Base-by-base conservation (phyloP, 64 coral and sea anemone species). In the Catalaphyllia jardinei region DNA sequence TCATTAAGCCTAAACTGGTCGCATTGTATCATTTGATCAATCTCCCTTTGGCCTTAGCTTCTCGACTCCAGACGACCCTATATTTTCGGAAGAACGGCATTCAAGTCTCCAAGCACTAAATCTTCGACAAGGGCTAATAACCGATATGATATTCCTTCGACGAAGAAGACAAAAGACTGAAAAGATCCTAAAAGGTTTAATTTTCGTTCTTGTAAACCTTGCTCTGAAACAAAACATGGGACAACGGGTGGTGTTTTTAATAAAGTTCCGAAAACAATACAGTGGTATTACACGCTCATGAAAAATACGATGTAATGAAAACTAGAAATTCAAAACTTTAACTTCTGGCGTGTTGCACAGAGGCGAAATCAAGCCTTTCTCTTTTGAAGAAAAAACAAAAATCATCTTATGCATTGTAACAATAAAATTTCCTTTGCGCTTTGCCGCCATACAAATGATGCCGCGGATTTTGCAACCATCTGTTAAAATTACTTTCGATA, bases 371-470 rank as follows among this genome's bases (percentile, higher is more conserved):
- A 81, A 33, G 18, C n/a, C 54, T 61, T 60, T 62, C 29, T 81
- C 38, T 85, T 67, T 85, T 67, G 60, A 85, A 16, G 62, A n/a
- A 71, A n/a, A 51, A 85, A 52, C 20, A 85, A 83, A 64, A 57
- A n/a, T 71, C 62, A 85, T 85, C 63, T 85, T 33, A 63, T 19
- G 81, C 38, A 51, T 50, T 10, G 13, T 39, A 85, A 85, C 63
- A 83, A 83, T 83, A 35, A 46, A 51, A 82, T 2, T 19, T 69
- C 28, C 81, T 85, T 85, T 85, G 39, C 81, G 39, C 16, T 85
- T 71, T 69, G 81, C 81, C 81, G 81, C 62, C 81, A 51, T 85
- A 38, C 65, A 67, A 85, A 69, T 69, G 30, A 85, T 24, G 81
- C 81, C 81, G 62, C 81, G 8, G 18, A 14, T 35, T 81, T 82